Percentiles rank a stretch among this genome's conserved stretches.
Evolutionary conservation across 2,797 vertebrate genomes (phyloP).

Genomic region (Gambelia wislizenii): DNA sequence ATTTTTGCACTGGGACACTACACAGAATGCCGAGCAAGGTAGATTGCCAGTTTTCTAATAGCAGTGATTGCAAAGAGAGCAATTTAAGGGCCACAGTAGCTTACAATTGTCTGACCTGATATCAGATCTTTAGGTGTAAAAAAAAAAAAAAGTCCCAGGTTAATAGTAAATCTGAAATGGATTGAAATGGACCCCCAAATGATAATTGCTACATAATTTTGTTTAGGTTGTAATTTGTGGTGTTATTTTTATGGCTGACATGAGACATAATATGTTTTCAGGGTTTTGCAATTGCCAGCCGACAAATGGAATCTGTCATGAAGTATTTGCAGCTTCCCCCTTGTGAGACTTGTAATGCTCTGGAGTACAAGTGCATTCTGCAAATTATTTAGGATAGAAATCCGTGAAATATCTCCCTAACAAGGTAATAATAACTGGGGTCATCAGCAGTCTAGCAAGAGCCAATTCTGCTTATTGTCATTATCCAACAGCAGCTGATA

Average conservation of each 20-base stretch:
- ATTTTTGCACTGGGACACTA: conserved; percentile 64
- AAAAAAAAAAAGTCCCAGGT: conserved; percentile 31
- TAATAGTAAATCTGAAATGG: conserved; percentile 70
- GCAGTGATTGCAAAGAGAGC: conserved; percentile 57
- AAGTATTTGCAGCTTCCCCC: conserved; percentile 64
- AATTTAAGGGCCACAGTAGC: conserved; percentile 62
- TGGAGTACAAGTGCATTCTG: conserved; percentile 7
- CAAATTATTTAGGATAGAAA: neutral
- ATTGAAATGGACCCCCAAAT: conserved; percentile 75
- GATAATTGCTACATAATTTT: conserved; percentile 79
- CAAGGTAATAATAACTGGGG: neutral
- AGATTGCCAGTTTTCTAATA: conserved; percentile 64
- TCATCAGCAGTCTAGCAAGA: conserved; percentile 16
- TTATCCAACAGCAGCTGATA: neutral
- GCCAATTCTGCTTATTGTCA: conserved; percentile 37
- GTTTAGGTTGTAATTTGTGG: conserved; percentile 76
- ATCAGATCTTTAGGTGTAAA: conserved; percentile 60
- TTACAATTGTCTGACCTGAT: conserved; percentile 57
- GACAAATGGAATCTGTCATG: conserved; percentile 72
- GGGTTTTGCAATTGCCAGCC: conserved; percentile 53
- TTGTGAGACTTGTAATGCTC: conserved; percentile 53
- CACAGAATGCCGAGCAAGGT: conserved; percentile 63
- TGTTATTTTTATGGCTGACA: conserved; percentile 70
- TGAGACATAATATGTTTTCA: conserved; percentile 68
- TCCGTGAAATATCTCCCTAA: conserved; percentile 29